Conservation (phyloP, 2,888 invertebrate genomes). For the Neoascia interrupta region DNA sequence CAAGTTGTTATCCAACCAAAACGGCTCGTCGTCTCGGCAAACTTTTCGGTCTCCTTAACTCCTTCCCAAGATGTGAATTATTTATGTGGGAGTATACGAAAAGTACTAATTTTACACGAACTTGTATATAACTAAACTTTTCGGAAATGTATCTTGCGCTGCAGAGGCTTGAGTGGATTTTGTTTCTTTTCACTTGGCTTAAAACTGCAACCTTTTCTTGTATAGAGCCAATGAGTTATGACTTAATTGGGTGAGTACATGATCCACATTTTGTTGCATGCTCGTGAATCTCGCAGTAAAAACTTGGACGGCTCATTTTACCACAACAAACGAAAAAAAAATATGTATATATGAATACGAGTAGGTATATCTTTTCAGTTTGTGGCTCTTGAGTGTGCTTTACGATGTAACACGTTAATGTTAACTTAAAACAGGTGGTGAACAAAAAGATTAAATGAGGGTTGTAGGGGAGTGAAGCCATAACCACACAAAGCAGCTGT, state of each 20-base stretch:
- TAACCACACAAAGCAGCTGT: no score
- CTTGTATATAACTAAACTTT: conserved; percentile 30
- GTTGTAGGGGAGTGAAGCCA: no score
- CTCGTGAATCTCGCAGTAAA: conserved; percentile 5
- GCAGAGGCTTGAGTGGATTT: conserved; percentile 5
- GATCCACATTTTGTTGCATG: not conserved
- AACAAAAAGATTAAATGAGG: conserved; percentile 26
- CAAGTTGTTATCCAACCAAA: conserved; percentile 25
- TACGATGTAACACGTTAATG: conserved; percentile 10
- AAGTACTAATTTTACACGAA: conserved; percentile 31
- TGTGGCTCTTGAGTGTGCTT: not conserved
- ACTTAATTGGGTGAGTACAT: conserved; percentile 22
- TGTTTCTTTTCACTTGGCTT: not conserved
- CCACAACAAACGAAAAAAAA: not conserved
- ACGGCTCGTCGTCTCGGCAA: not conserved
- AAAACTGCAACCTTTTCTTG: not conserved
- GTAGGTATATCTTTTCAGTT: not conserved
- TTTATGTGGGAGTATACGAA: conserved; percentile 35
- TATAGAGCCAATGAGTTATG: conserved; percentile 28
- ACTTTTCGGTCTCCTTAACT: conserved; percentile 24
- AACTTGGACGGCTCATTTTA: not conserved
- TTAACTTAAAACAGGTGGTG: conserved; percentile 6
- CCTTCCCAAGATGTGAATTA: conserved; percentile 27
- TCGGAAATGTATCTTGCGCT: conserved; percentile 17
- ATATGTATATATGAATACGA: no score